Conservation (phyloP, 64 coral and sea anemone genomes). For the Trachythela sp. region DNA sequence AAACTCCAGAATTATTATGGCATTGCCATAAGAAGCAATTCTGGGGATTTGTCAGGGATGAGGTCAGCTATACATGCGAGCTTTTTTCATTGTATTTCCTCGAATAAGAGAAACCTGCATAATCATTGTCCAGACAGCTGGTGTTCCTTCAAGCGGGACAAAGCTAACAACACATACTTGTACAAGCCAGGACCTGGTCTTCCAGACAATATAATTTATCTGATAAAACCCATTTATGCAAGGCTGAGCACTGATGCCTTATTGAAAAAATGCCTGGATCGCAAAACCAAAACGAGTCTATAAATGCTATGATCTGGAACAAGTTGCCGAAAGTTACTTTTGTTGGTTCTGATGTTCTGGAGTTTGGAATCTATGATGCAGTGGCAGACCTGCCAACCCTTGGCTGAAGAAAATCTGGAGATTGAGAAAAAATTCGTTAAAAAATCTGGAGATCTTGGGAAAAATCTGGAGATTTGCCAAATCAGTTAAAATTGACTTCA, state of each 20-base stretch:
- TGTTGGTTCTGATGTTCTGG: neutral
- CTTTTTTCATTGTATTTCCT: neutral
- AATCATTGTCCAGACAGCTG: neutral
- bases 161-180: neutral
- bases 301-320: neutral
- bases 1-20: neutral
- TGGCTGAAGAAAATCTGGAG: too few relatives aligned
- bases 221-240: neutral
- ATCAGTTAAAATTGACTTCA: too few relatives aligned
- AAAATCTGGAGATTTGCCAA: too few relatives aligned
- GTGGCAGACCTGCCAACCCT: too few relatives aligned
- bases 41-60: neutral
- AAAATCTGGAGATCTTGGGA: too few relatives aligned
- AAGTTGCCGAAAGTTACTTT: neutral
- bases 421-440: too few relatives aligned
- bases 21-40: neutral
- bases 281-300: neutral
- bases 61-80: neutral
- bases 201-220: neutral
- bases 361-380: neutral
- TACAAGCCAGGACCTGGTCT: neutral
- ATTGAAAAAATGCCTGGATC: neutral
- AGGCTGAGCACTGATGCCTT: neutral
- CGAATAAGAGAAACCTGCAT: neutral
- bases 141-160: neutral